These are phyloP conservation scores for Champsocephalus gunnari DNA, from an alignment of 2,797 vertebrate genomes.

Conservation along the genomic window DNA sequence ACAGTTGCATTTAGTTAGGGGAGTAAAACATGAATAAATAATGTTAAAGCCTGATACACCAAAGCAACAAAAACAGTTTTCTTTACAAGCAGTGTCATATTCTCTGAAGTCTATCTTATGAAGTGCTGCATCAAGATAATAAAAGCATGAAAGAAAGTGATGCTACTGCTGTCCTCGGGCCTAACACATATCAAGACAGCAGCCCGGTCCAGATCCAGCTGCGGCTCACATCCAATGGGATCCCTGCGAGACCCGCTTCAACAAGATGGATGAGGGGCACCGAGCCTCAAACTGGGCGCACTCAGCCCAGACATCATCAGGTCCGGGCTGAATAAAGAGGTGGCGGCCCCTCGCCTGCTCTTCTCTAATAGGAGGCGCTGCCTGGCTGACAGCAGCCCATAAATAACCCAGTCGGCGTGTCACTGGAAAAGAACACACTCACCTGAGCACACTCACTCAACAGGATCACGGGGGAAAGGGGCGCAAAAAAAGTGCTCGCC, in stretches of 20 bases:
- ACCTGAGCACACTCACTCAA: constrained; percentile 71
- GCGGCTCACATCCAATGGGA: constrained; percentile 63
- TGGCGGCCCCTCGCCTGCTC: constrained; percentile 73
- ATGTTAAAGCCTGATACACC: neutral
- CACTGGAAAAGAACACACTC: constrained; percentile 71
- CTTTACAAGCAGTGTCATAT: neutral
- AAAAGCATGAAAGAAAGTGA: constrained; percentile 28
- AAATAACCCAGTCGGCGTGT: constrained; percentile 80
- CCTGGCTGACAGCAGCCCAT: constrained; percentile 83
- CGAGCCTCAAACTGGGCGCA: constrained; percentile 74
- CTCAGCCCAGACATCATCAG: constrained; percentile 82
- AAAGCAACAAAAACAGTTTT: neutral
- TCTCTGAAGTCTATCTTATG: constrained; percentile 12
- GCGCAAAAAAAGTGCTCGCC: constrained; percentile 16
- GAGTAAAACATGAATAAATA: neutral
- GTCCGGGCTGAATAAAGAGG: constrained; percentile 82
- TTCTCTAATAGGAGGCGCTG: constrained; percentile 77
- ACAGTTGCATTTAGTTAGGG: neutral
- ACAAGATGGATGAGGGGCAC: constrained; percentile 81
- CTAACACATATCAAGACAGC: constrained; percentile 53
- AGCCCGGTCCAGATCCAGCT: constrained; percentile 67
- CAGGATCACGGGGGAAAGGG: constrained; percentile 39
- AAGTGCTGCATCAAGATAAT: constrained; percentile 38
- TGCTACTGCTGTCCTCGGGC: constrained; percentile 37
- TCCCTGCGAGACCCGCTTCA: constrained; percentile 76